Conservation (phyloP, 2,113 vertebrate genomes). For the Leucopsar rothschildi region DNA sequence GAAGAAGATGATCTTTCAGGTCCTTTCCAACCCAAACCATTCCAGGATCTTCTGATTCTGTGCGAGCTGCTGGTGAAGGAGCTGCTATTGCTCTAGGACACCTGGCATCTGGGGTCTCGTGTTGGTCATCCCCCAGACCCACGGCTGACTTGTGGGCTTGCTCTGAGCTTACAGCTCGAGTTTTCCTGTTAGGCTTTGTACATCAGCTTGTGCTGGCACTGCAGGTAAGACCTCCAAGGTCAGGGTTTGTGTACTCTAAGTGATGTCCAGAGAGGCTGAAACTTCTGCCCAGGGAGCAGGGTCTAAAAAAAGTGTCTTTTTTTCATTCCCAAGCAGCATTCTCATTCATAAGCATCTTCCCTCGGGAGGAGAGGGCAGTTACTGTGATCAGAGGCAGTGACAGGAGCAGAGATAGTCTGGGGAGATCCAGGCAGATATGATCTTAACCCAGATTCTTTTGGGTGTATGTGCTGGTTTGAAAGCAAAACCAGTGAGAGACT, state of each 20-base stretch:
- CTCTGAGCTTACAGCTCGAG: background rate
- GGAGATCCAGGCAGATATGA: background rate
- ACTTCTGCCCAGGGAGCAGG: background rate
- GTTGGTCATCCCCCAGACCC: background rate
- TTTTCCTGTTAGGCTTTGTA: background rate
- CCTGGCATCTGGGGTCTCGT: background rate
- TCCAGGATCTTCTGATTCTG: background rate
- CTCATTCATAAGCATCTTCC: background rate
- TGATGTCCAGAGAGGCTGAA: background rate
- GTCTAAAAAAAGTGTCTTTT: background rate
- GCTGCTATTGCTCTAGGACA: background rate
- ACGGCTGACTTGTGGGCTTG: background rate
- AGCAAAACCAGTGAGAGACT: no score
- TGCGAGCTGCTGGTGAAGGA: background rate
- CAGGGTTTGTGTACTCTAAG: background rate
- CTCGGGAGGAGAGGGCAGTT: background rate
- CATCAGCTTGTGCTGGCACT: background rate
- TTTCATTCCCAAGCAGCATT: background rate
- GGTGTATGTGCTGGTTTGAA: no score
- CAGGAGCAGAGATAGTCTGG: background rate
- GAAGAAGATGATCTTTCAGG: background rate
- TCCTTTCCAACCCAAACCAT: background rate
- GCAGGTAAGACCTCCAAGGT: background rate
- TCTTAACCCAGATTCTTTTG: background rate
- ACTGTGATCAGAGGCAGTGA: background rate